Evolutionary conservation across 2,113 vertebrate genomes (phyloP).

Genomic region (Eudyptes chrysolophus): DNA sequence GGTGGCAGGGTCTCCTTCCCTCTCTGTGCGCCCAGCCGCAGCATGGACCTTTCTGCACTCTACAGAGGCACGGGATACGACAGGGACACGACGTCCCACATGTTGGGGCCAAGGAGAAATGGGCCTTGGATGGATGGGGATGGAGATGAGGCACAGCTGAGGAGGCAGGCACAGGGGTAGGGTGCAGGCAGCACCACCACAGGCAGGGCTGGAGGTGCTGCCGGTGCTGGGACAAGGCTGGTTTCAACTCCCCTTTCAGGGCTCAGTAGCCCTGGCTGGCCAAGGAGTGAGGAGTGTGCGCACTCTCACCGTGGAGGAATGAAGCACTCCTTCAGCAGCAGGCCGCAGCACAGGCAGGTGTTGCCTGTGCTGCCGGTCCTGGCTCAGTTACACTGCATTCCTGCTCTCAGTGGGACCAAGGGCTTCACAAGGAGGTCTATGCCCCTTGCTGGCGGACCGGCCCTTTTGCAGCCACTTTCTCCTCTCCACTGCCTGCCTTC

Average conservation of each 20-base stretch:
- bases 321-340: not conserved
- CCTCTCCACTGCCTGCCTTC: not conserved
- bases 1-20: not conserved
- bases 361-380: not conserved
- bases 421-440: not conserved
- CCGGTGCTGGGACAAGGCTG: fast-evolving
- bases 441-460: not conserved
- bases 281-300: fast-evolving
- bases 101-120: not conserved
- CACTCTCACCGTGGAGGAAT: not conserved
- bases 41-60: not conserved
- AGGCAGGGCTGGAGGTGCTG: not conserved
- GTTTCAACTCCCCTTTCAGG: not conserved
- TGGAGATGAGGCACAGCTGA: not conserved
- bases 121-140: fast-evolving
- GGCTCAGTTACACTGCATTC: not conserved
- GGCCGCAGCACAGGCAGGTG: not conserved
- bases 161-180: not conserved
- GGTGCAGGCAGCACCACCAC: not conserved
- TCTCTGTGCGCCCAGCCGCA: fast-evolving
- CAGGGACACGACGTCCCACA: fast-evolving
- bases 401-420: fast-evolving
- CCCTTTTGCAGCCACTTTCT: not conserved
- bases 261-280: not conserved
- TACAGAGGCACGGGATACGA: fast-evolving